Conservation (phyloP, 2,888 invertebrate genomes). For the Cacoxenus indagator region DNA sequence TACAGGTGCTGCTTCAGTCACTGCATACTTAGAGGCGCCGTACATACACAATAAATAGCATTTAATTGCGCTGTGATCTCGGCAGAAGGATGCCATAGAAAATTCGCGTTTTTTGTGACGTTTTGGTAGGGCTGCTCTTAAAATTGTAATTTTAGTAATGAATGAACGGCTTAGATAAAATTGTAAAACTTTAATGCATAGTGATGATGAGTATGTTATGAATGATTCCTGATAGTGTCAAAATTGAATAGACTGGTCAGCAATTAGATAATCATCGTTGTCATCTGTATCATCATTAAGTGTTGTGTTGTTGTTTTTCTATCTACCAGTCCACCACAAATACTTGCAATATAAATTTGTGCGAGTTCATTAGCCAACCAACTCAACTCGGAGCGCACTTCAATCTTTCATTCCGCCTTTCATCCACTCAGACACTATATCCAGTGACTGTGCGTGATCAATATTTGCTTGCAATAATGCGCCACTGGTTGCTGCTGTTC, state of each 20-base stretch:
- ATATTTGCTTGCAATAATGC: constrained; percentile 20
- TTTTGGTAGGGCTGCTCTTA: not conserved
- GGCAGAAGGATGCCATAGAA: not conserved
- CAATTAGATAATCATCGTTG: not conserved
- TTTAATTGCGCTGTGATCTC: not conserved
- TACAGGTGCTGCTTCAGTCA: constrained; percentile 10
- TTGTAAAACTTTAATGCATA: not conserved
- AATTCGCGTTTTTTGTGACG: not conserved
- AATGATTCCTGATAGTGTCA: not conserved
- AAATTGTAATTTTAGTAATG: constrained; percentile 3
- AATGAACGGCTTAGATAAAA: not conserved
- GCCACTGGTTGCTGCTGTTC: constrained; percentile 15
- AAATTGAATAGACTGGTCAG: not conserved
- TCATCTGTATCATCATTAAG: no score
- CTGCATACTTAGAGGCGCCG: constrained; percentile 1
- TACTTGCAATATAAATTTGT: constrained; percentile 27
- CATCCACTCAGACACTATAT: constrained; percentile 45
- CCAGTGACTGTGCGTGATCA: constrained; percentile 18
- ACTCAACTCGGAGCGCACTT: constrained; percentile 34
- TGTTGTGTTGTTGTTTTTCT: no score
- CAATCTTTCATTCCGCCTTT: no score
- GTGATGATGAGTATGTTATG: no score
- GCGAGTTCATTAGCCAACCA: constrained; percentile 54
- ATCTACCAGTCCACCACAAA: constrained; percentile 15
- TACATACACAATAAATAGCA: constrained; percentile 51